These are phyloP conservation scores for Antheraea assamensis DNA, from an alignment of 2,888 invertebrate genomes.

Conservation along the genomic window DNA sequence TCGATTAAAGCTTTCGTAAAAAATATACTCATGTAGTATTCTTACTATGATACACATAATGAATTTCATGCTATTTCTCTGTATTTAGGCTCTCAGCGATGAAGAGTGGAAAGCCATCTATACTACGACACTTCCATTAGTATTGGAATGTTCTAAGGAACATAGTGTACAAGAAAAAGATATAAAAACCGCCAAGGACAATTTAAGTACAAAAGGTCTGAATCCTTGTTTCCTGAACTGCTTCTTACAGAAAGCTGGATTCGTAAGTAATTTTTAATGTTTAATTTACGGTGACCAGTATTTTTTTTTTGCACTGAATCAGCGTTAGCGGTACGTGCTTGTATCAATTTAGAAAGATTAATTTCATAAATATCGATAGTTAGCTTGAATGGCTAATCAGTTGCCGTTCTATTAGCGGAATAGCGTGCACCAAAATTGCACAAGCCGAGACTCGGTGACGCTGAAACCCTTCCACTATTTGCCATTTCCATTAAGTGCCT, in stretches of 20 bases:
- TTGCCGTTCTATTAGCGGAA: too few relatives aligned
- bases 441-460: too few relatives aligned
- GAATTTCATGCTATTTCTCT: not conserved
- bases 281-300: not conserved
- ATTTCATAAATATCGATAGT: too few relatives aligned
- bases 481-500: too few relatives aligned
- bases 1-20: too few relatives aligned
- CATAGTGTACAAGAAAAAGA: conserved; percentile 31
- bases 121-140: conserved; percentile 27
- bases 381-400: too few relatives aligned
- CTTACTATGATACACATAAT: not conserved
- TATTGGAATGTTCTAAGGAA: conserved; percentile 35
- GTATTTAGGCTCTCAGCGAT: conserved; percentile 31
- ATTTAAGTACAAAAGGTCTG: conserved; percentile 25
- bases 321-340: too few relatives aligned
- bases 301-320: too few relatives aligned
- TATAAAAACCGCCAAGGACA: conserved; percentile 32
- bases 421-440: too few relatives aligned
- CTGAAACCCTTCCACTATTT: too few relatives aligned
- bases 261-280: conserved; percentile 16
- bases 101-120: conserved; percentile 31
- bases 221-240: conserved; percentile 38
- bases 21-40: too few relatives aligned
- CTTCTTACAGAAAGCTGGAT: conserved; percentile 29
- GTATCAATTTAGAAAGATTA: too few relatives aligned